These are phyloP conservation scores for Myotis vivesi DNA, from an alignment of 2,797 vertebrate species.

Conservation along the genomic window DNA sequence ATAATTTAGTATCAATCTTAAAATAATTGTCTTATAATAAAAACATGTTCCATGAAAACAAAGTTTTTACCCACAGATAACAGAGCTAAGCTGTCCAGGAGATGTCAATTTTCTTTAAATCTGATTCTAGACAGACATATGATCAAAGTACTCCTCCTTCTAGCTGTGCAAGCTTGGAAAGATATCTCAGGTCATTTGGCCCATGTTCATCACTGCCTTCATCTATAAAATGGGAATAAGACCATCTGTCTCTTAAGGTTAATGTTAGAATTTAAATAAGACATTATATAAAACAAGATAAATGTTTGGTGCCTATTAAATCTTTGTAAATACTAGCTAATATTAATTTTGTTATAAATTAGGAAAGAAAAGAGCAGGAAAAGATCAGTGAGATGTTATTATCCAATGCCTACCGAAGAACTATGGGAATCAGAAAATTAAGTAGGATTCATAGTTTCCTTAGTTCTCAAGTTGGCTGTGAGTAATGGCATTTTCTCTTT, in stretches of 20 bases:
- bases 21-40: not conserved
- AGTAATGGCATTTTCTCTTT: not conserved
- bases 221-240: not conserved
- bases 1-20: not conserved
- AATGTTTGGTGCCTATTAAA: not conserved
- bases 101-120: constrained; percentile 18
- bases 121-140: not conserved
- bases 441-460: not conserved
- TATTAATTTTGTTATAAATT: constrained; percentile 21
- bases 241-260: not conserved
- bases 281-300: not conserved
- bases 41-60: constrained; percentile 1
- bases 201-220: not conserved
- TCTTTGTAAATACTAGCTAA: not conserved
- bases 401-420: not conserved
- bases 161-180: not conserved
- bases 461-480: not conserved
- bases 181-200: not conserved
- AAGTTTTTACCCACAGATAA: not conserved
- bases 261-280: constrained; percentile 1
- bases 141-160: not conserved
- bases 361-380: not conserved
- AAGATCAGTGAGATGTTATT: not conserved
- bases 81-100: not conserved
- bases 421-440: not conserved